Evolutionary conservation across 2,797 vertebrate species (phyloP).

Genomic region (Peromyscus aztecus): DNA sequence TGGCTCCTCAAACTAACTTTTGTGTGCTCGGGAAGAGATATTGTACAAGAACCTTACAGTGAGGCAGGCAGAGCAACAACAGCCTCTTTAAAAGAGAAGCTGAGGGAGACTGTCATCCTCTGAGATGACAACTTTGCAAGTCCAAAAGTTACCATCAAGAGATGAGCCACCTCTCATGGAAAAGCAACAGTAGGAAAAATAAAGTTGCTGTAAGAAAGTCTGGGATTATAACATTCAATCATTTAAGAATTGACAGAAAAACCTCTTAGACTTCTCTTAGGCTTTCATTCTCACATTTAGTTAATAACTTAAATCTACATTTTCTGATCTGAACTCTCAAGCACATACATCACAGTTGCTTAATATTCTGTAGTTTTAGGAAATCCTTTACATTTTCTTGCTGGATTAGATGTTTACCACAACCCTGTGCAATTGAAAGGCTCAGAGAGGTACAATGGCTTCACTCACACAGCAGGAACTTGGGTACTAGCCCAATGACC

Average conservation of each 20-base stretch:
- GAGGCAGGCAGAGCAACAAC: background rate
- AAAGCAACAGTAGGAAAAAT: constrained; percentile 25
- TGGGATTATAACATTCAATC: background rate
- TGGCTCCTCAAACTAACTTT: background rate
- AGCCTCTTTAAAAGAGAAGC: background rate
- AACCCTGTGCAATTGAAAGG: background rate
- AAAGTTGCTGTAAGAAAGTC: constrained; percentile 4
- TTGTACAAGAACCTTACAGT: background rate
- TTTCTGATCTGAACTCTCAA: constrained; percentile 26
- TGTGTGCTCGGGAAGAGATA: background rate
- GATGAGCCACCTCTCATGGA: background rate
- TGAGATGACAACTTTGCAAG: background rate
- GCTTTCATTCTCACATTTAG: background rate
- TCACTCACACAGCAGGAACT: background rate
- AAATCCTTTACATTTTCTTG: background rate
- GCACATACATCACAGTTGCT: background rate
- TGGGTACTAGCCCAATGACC: background rate
- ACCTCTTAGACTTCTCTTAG: background rate
- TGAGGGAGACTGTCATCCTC: background rate
- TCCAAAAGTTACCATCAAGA: background rate
- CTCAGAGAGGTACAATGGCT: background rate
- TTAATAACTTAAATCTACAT: background rate
- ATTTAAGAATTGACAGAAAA: background rate
- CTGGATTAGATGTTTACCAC: background rate
- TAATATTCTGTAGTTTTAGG: constrained; percentile 4